Conservation (phyloP, 2,113 vertebrate genomes). For the Galemys pyrenaicus region DNA sequence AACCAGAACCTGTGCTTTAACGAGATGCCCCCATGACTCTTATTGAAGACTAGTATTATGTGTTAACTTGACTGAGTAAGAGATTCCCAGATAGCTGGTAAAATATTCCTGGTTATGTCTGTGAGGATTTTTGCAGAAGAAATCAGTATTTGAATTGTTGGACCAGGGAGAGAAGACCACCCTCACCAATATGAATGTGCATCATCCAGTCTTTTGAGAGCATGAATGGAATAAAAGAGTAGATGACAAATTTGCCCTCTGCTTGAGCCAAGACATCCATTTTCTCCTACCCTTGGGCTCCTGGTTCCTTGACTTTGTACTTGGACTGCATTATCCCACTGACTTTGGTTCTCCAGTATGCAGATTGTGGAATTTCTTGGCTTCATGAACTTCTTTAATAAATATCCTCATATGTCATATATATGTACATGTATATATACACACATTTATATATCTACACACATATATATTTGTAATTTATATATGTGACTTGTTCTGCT, state of each 20-base stretch:
- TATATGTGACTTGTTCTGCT: not conserved
- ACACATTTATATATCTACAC: not conserved
- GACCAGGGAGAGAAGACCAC: not conserved
- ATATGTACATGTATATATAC: not conserved
- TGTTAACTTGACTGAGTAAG: not conserved
- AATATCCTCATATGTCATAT: not conserved
- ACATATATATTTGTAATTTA: not conserved
- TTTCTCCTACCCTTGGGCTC: not conserved
- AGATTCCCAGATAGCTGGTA: not conserved
- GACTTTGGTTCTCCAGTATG: not conserved
- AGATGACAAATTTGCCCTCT: not conserved
- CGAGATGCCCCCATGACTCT: not conserved
- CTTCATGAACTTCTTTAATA: not conserved
- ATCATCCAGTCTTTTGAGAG: not conserved
- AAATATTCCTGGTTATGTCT: not conserved
- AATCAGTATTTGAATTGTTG: not conserved
- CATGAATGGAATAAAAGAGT: not conserved
- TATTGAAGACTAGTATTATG: not conserved
- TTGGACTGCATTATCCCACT: not conserved
- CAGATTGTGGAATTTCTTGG: not conserved
- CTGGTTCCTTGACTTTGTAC: not conserved
- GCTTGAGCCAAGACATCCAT: not conserved
- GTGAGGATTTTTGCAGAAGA: not conserved
- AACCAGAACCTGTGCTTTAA: constrained; percentile 22
- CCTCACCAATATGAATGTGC: not conserved